Percentiles rank a stretch among this genome's conserved stretches.
Evolutionary conservation across 2,113 vertebrate species (phyloP).

Genomic region (Coryphaenoides rupestris): DNA sequence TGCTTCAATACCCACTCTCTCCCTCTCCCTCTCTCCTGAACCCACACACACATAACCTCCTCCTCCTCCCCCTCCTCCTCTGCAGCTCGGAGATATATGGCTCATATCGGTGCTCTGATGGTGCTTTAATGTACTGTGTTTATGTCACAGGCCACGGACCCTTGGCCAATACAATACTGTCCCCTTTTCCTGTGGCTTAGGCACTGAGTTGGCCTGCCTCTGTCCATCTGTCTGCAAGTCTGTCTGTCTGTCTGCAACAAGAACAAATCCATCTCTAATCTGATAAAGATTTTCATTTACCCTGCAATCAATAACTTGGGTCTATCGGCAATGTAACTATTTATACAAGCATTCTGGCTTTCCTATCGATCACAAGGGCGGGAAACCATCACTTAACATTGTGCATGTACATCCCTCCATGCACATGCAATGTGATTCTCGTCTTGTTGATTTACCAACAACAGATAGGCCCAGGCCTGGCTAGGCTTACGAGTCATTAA

Average conservation of each 20-base stretch:
- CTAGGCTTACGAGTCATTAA: too few relatives aligned
- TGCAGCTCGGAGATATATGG: constrained; percentile 68
- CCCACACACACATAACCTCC: not conserved
- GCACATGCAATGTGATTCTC: constrained; percentile 32
- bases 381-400: constrained; percentile 69
- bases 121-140: constrained; percentile 73
- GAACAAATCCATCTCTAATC: constrained; percentile 70
- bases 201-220: constrained; percentile 8
- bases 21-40: constrained; percentile 25
- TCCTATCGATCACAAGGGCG: constrained; percentile 67
- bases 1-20: constrained; percentile 32
- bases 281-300: constrained; percentile 78
- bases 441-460: constrained; percentile 24
- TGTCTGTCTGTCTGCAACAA: constrained; percentile 9
- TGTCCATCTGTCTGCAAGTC: not conserved
- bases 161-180: constrained; percentile 70
- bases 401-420: constrained; percentile 47
- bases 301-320: constrained; percentile 70
- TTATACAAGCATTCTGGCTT: constrained; percentile 73
- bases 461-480: not conserved
- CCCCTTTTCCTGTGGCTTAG: constrained; percentile 45
- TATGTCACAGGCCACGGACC: constrained; percentile 74
- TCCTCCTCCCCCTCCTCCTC: not conserved
- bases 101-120: constrained; percentile 68
- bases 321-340: constrained; percentile 74